Base-by-base conservation (phyloP, 2,888 invertebrate genomes). In the Chrysopilus asiliformis region DNA sequence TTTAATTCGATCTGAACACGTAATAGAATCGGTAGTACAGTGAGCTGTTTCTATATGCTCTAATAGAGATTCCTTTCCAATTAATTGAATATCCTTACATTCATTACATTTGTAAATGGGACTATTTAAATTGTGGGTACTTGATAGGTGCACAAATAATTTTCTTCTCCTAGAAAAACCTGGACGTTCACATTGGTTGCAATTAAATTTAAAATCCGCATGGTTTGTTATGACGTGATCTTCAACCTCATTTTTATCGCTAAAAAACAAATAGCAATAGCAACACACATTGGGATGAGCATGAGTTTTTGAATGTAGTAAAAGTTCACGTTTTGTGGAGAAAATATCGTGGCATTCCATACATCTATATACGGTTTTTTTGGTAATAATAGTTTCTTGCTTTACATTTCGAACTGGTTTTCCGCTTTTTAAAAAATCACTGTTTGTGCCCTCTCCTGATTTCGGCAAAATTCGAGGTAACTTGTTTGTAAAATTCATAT, bases 211-310 rank as follows among this genome's bases (percentile, higher is more conserved):
- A 5, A 16, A 30, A 16, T 44, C 29, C 2, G n/a, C 4, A 33
- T 51, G 50, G 7, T 15, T 9, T 16, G 36, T 32, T 6, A 24
- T 20, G 4, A 41, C 19, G 29, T 53, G 50, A 2, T 36, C 32
- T 5, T 40, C 39, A 28, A 49, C 29, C 2, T 15, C 12, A n/a
- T 34, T 19, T 6, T 37, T 32, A 4, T 41, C 38, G 6, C 34
- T 37, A 20, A 42, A 48, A 12, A 47, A 44, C 13, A 39, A 40
- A 33, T 46, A 45, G 20, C 51, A 52, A 28, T 38, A 49, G n/a
- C 29, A 24, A 30, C 51, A 52, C 4, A 45, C 34, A 32, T 40
- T 47, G 2, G 33, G 24, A 3, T 34, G 35, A 14, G 40, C 28
- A 29, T 49, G 47, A 9, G 27, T 14, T 3, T 28, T 32, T 36